phyloP scores from a whole-genome alignment of 2,888 invertebrate species.

The Nephrotoma flavescens region DNA sequence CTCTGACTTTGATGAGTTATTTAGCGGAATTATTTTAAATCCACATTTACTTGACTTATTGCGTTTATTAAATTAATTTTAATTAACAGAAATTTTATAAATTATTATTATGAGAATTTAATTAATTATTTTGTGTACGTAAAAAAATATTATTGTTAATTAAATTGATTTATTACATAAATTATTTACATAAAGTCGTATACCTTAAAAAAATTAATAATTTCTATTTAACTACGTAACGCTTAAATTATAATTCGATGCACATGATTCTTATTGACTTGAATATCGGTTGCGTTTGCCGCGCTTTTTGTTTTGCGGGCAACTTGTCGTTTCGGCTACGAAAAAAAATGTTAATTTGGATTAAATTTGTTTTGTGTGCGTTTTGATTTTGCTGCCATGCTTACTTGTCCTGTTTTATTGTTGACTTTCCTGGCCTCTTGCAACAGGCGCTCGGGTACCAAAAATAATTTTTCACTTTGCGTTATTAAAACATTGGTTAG shows the following conservation, averaged over 20 bases:
- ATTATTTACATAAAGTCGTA: neutral
- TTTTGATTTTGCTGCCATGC: neutral
- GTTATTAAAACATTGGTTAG: conserved; percentile 72
- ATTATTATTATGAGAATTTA: neutral
- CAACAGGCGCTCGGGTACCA: conserved; percentile 58
- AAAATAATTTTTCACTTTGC: conserved; percentile 63
- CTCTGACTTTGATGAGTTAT: neutral
- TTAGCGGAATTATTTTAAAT: neutral
- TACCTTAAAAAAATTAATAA: neutral
- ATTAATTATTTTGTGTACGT: neutral
- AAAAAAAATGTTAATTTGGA: neutral
- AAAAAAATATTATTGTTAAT: neutral
- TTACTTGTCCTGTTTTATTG: conserved; percentile 24
- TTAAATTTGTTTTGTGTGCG: neutral
- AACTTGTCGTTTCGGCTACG: conserved; percentile 25
- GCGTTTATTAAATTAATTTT: neutral
- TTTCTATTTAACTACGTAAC: neutral
- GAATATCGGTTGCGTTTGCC: conserved; percentile 6
- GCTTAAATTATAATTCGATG: conserved; percentile 24
- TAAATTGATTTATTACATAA: neutral
- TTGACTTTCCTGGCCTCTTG: conserved; percentile 38
- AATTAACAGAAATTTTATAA: neutral
- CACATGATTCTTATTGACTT: conserved; percentile 27
- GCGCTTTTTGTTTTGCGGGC: conserved; percentile 20
- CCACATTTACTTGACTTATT: neutral